Evolutionary conservation across 2,888 invertebrate species (phyloP), one percentile per base, ranked within the genome.

Genomic region (Andricus curvator): DNA sequence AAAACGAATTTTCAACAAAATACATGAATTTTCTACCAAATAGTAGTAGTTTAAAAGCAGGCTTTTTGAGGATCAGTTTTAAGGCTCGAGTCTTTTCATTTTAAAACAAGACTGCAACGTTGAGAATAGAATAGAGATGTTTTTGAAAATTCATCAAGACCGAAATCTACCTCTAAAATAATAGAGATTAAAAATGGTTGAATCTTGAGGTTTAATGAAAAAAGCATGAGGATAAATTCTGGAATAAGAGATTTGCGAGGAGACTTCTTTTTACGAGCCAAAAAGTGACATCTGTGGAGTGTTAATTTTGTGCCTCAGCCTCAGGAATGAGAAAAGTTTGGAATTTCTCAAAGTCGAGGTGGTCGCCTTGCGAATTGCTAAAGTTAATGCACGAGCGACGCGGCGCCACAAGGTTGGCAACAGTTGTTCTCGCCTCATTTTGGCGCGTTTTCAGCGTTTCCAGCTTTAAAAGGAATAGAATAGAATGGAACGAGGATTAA

Each of bases 401-500:
- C 25, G 25, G 62, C 62, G 62, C 25, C 62, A 62, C 62, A 22
- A 62, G 62, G 62, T 62, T 62, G 62, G 62, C 62, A 62, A 62
- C 62, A 62, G 62, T 62, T 62, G 62, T n/a, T 62, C 25, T 78
- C 60, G 64, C 33, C 77, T 48, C 76, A 83, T 78, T 80, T 78
- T 74, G 41, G 77, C 77, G 20, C 76, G 25, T 48, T 74, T 74
- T 70, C 51, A 33, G 33, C 33, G 33, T 33, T 33, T 33, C 33
- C 33, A 33, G 33, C 33, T 33, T 33, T 33, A 33, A 33, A 33
- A 33, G 33, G 5, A 33, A 33, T 33, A 33, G 56, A 76, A 80
- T 82, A 81, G 29, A n/a, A 3, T 77, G 68, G 74, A 80, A 78
- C 78, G 78, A 80, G 81, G 83, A 84, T 82, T 64, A 83, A 85